Conservation (phyloP, 2,113 vertebrate genomes). For the Tonatia bakeri region DNA sequence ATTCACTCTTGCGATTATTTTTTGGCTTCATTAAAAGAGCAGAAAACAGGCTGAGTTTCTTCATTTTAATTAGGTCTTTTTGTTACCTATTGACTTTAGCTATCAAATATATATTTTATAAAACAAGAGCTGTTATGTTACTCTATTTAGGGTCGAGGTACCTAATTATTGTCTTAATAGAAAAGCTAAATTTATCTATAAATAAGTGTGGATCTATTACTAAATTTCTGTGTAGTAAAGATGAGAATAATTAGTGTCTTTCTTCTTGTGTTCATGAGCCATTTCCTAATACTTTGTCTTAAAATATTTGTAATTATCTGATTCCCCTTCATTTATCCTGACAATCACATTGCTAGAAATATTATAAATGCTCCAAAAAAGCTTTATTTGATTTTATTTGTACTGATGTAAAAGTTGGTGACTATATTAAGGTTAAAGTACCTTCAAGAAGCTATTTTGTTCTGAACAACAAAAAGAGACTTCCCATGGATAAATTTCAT, state of each 20-base stretch:
- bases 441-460: conserved; percentile 33
- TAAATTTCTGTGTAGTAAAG: background rate
- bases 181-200: background rate
- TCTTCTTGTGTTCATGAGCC: background rate
- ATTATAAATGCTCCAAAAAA: background rate
- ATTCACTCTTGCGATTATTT: background rate
- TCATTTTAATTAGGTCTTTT: background rate
- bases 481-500: conserved; percentile 44
- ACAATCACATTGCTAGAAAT: background rate
- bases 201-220: background rate
- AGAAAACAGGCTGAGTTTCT: background rate
- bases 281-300: background rate
- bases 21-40: background rate
- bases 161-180: background rate
- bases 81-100: background rate
- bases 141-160: background rate
- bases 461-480: conserved; percentile 18
- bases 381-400: background rate
- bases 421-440: conserved; percentile 17
- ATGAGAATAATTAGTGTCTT: background rate
- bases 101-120: background rate
- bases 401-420: background rate
- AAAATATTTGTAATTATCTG: background rate
- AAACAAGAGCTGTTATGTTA: background rate
- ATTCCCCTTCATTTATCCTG: background rate